These are phyloP conservation scores for Pollenia angustigena DNA, from an alignment of 2,888 invertebrate genomes.

Conservation along the genomic window DNA sequence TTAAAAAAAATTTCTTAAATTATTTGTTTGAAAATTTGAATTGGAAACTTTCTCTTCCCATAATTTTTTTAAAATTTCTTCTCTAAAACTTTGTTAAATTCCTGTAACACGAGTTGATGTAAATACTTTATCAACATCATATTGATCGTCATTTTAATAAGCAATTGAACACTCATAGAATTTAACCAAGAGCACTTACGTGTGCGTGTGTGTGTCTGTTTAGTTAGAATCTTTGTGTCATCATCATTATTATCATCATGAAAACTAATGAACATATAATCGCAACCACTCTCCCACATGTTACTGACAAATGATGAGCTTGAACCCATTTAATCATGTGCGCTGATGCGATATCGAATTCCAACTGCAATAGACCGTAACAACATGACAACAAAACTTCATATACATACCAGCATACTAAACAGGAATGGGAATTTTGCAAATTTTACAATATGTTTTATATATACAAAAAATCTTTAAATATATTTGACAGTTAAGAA, in stretches of 20 bases:
- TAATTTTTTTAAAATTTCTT: no score
- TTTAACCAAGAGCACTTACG: neutral
- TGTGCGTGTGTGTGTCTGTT: neutral
- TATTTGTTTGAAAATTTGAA: no score
- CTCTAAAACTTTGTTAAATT: neutral
- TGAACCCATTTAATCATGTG: slow-evolving; percentile 73
- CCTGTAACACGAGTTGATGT: slow-evolving; percentile 8
- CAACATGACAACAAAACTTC: slow-evolving; percentile 59
- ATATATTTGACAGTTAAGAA: no score
- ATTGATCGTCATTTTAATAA: slow-evolving; percentile 43
- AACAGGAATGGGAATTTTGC: slow-evolving; percentile 25
- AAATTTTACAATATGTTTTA: neutral
- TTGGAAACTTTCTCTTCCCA: no score
- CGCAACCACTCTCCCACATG: slow-evolving; percentile 31
- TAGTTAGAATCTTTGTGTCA: slow-evolving; percentile 23
- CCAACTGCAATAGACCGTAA: slow-evolving; percentile 75
- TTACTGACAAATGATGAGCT: slow-evolving; percentile 48
- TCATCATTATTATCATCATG: neutral
- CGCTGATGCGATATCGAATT: slow-evolving; percentile 74
- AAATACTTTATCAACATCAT: neutral
- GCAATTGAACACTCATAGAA: slow-evolving; percentile 47
- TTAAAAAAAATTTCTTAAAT: no score
- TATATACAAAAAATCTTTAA: no score
- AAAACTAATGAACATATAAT: slow-evolving; percentile 33
- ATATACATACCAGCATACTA: neutral